Base-by-base conservation (phyloP, 2,797 vertebrate genomes). In the Enteromius viviparus region DNA sequence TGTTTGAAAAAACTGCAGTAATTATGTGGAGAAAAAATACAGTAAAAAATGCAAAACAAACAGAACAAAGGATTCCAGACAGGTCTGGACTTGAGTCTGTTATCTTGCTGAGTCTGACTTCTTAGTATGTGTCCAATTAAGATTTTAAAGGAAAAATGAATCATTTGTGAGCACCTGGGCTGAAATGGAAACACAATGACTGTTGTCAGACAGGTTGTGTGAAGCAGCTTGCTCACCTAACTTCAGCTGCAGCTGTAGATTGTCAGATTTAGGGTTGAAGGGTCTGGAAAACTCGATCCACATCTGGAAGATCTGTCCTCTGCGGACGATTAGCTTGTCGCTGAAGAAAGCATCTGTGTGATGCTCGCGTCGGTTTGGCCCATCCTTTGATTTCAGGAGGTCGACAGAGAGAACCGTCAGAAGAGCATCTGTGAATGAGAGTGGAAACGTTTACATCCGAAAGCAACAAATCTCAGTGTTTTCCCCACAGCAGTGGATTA, bases 281-380 rank as follows among this genome's bases (percentile, higher is more conserved):
- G 94, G 89, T 78, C 93, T 92, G 9, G 93, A 94, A 76, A 97
- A 89, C 0, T 90, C 90, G 1, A 97, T 82, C 90, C 92, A 91
- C 87, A 97, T 89, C 58, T 92, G 86, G 86, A 98, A 97, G 1
- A 82, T 93, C 89, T 97, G 96, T 10, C 96, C 96, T 2, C 97
- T 93, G 34, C 97, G 96, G 40, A 98, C 55, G 9, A 98, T 94
- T 14, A 95, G 91, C 11, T 94, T 78, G 0, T 96, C 86, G 0
- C 91, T 93, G 37, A 94, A 94, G 81, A 91, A 98, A 62, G 91
- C 91, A 1, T 96, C 78, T 0, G 96, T 97, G 91, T 93, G 95
- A 84, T 98, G 97, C 51, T 93, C 89, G 0, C 19, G 87, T 4
- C 95, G 94, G 80, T 95, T 97, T 68, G 78, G 83, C 1, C 91